A percentile compares a stretch with the other conserved stretches of the same genome.
Evolutionary conservation across 2,888 invertebrate genomes (phyloP).

Genomic region (Meiosimyza platycephala): DNA sequence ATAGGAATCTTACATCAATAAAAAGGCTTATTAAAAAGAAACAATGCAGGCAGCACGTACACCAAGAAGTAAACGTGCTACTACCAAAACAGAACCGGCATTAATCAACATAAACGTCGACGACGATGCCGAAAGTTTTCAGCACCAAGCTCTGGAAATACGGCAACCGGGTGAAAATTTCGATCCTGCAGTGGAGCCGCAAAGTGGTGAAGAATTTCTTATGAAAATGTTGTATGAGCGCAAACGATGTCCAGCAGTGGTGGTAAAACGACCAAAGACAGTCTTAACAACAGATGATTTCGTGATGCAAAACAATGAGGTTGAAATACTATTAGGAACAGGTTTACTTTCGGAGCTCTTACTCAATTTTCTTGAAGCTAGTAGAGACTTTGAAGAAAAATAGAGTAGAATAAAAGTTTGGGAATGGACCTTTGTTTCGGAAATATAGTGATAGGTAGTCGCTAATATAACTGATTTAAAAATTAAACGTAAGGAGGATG

Average conservation of each 20-base stretch:
- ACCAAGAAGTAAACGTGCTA: conserved; percentile 2
- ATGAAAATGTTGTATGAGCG: conserved; percentile 64
- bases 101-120: not conserved
- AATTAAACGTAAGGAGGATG: too few relatives aligned
- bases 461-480: too few relatives aligned
- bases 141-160: conserved; percentile 62
- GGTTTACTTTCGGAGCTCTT: not conserved
- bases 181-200: conserved; percentile 58
- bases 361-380: too few relatives aligned
- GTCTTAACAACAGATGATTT: conserved; percentile 1
- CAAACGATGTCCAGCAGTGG: conserved; percentile 61
- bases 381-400: too few relatives aligned
- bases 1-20: too few relatives aligned
- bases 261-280: conserved; percentile 53
- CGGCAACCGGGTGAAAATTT: conserved; percentile 58
- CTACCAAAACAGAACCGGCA: too few relatives aligned
- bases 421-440: too few relatives aligned
- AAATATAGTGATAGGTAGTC: too few relatives aligned
- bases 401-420: too few relatives aligned
- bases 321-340: not conserved
- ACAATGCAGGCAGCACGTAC: too few relatives aligned
- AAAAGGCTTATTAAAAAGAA: too few relatives aligned
- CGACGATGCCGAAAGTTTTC: conserved; percentile 56
- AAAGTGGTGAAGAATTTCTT: conserved; percentile 62
- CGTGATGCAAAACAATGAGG: conserved; percentile 41